phyloP scores from a whole-genome alignment of 1,140 invertebrate genomes.

The Akabosia matsudoensis region DNA sequence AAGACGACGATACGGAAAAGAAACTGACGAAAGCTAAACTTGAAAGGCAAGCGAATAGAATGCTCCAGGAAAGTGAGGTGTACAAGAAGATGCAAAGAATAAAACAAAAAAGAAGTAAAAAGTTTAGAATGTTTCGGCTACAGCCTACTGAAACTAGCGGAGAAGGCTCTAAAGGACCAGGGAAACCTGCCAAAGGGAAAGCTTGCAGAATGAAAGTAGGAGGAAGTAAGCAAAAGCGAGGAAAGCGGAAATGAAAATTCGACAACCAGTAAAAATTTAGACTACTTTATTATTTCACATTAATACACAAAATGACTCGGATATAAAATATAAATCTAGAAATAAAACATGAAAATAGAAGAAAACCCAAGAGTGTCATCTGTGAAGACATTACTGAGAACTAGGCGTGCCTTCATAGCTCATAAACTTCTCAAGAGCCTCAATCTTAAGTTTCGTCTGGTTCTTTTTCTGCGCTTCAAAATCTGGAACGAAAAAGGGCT shows the following conservation, averaged over 20 bases:
- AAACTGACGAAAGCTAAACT: constrained; percentile 15
- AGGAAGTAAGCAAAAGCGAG: background rate
- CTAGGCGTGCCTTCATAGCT: too few species aligned
- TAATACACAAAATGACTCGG: too few species aligned
- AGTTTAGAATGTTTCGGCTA: background rate
- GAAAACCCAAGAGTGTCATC: too few species aligned
- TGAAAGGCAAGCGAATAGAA: constrained; percentile 31
- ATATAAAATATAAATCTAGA: too few species aligned
- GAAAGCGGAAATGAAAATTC: background rate
- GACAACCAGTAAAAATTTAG: too few species aligned
- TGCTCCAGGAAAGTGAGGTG: constrained; percentile 34
- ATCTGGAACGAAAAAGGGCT: too few species aligned
- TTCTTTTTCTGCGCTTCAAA: too few species aligned
- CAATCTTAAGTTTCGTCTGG: too few species aligned
- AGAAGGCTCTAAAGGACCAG: background rate
- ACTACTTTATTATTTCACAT: too few species aligned
- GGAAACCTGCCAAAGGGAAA: background rate
- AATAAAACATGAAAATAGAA: too few species aligned
- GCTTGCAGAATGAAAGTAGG: constrained; percentile 9
- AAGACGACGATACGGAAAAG: constrained; percentile 16
- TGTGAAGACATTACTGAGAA: too few species aligned
- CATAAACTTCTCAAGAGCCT: too few species aligned
- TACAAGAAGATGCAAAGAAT: constrained; percentile 40
- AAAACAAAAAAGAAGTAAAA: constrained; percentile 39
- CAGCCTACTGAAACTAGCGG: background rate